Evolutionary conservation across 2,888 invertebrate genomes (phyloP).

Genomic region (Pseudeuparius sepicola): DNA sequence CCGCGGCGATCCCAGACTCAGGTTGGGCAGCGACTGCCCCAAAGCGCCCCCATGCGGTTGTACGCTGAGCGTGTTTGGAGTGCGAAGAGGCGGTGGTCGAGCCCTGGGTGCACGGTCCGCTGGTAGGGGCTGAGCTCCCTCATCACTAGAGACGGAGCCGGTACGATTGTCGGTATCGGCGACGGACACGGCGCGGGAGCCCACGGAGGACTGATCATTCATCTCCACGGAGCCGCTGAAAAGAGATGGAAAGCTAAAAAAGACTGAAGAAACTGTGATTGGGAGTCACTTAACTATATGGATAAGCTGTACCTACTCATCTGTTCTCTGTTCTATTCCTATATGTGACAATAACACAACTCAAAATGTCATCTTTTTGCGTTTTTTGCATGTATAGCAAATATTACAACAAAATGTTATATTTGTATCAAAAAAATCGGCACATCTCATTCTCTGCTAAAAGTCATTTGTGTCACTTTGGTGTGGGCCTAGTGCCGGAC

Average conservation of each 20-base stretch:
- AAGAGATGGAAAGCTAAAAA: constrained; percentile 19
- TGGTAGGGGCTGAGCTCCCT: constrained; percentile 42
- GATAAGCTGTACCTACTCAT: too few species aligned
- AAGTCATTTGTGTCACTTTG: too few species aligned
- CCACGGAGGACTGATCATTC: constrained; percentile 47
- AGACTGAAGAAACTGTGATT: neutral
- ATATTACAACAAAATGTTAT: constrained; percentile 4
- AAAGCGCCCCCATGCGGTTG: constrained; percentile 58
- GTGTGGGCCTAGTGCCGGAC: too few species aligned
- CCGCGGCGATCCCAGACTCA: constrained; percentile 43
- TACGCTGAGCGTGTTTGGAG: constrained; percentile 66
- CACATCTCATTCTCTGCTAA: too few species aligned
- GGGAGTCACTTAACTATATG: too few species aligned
- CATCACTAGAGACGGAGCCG: constrained; percentile 56
- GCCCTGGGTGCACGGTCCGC: constrained; percentile 39
- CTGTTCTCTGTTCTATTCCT: too few species aligned
- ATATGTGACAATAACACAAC: too few species aligned
- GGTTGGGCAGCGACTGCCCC: constrained; percentile 74
- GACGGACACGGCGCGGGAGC: constrained; percentile 49
- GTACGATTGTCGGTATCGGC: constrained; percentile 53
- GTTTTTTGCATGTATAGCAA: too few species aligned
- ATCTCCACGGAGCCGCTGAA: constrained; percentile 56
- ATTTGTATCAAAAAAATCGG: too few species aligned
- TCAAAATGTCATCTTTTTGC: too few species aligned
- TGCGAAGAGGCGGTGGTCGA: constrained; percentile 39